Evolutionary conservation across 2,113 vertebrate species (phyloP).

Genomic region (Coturnix japonica): DNA sequence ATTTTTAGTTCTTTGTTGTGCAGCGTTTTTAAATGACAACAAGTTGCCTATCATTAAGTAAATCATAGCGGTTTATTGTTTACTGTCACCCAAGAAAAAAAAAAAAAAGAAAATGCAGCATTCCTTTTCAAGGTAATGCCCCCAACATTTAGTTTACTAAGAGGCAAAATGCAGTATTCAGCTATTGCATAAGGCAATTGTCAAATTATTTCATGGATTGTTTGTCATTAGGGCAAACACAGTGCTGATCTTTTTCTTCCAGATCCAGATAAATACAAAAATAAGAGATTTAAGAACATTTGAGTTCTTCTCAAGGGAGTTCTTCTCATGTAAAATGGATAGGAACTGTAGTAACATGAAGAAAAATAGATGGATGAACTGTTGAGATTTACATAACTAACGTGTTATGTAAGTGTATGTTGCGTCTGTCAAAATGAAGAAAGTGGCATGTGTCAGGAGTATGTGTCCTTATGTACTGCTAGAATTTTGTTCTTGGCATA

Average conservation of each 20-base stretch:
- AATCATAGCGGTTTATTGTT: not conserved
- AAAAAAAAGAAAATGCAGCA: not conserved
- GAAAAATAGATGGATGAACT: not conserved
- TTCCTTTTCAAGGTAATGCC: not conserved
- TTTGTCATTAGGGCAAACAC: not conserved
- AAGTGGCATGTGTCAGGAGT: not conserved
- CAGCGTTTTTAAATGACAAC: not conserved
- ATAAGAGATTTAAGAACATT: constrained; percentile 34
- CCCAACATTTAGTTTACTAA: not conserved
- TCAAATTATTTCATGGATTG: constrained; percentile 32
- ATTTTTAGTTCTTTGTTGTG: not conserved
- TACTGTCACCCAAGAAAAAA: not conserved
- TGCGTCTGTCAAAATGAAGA: not conserved
- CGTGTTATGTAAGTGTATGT: not conserved
- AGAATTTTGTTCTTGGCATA: not conserved
- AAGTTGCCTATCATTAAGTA: not conserved
- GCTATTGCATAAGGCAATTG: not conserved
- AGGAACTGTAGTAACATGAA: not conserved
- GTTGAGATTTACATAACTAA: not conserved
- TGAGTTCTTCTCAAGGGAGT: constrained; percentile 26
- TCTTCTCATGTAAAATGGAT: not conserved
- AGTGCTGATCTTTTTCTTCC: not conserved
- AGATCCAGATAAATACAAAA: constrained; percentile 40
- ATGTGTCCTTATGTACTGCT: not conserved
- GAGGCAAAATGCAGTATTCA: not conserved